Evolutionary conservation across 2,888 invertebrate genomes (phyloP).

Genomic region (Callyntrura guangdongensis): DNA sequence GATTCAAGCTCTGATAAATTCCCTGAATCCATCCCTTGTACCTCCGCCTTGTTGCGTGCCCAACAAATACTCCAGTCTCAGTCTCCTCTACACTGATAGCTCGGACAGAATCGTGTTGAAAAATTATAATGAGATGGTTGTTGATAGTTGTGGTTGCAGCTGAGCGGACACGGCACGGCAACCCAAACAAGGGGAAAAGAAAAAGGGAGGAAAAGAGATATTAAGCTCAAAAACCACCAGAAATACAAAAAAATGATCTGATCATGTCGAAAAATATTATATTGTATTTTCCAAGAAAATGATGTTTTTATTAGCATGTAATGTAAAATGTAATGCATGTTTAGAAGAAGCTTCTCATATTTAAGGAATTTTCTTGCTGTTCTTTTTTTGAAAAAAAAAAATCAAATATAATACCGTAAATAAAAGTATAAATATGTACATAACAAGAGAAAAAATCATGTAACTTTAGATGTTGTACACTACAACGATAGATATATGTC

Average conservation of each 20-base stretch:
- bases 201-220: background rate
- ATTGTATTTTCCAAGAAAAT: conserved; percentile 38
- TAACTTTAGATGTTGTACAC: conserved; percentile 13
- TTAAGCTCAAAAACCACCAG: conserved; percentile 8
- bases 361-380: conserved; percentile 42
- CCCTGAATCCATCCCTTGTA: conserved; percentile 95
- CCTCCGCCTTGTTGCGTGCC: conserved; percentile 99
- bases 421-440: conserved; percentile 29
- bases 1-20: conserved; percentile 98
- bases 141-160: conserved; percentile 99
- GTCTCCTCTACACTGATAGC: conserved; percentile 98
- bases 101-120: conserved; percentile 98
- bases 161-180: conserved; percentile 86
- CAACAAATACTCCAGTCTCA: conserved; percentile 96
- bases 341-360: background rate
- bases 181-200: background rate
- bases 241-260: background rate
- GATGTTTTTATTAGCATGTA: background rate
- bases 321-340: background rate
- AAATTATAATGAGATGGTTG: conserved; percentile 99
- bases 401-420: conserved; percentile 9
- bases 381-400: conserved; percentile 9
- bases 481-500: background rate
- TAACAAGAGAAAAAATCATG: conserved; percentile 23
- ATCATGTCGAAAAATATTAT: conserved; percentile 5